Evolutionary conservation across 2,113 vertebrate species (phyloP).

Genomic region (Condylura cristata): DNA sequence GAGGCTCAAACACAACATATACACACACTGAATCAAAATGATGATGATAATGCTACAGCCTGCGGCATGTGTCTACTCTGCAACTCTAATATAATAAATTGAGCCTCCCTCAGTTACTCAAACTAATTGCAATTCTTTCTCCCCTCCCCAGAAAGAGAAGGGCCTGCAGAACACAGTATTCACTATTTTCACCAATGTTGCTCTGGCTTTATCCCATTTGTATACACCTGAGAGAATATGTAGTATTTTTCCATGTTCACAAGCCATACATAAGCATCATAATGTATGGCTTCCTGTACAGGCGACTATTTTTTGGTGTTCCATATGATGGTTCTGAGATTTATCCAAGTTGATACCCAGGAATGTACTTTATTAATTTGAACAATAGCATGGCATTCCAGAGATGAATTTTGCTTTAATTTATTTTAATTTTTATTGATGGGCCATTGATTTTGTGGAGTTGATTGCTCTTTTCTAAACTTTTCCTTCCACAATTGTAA

Average conservation of each 20-base stretch:
- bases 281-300: too few species aligned
- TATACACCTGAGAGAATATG: not conserved
- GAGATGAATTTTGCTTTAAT: not conserved
- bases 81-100: not conserved
- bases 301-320: not conserved
- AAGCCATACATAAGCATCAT: not conserved
- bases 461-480: not conserved
- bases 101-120: not conserved
- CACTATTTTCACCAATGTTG: too few species aligned
- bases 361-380: not conserved
- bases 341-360: not conserved
- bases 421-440: not conserved
- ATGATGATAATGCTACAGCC: not conserved
- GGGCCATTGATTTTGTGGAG: not conserved
- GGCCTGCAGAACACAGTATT: too few species aligned
- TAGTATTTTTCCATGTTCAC: not conserved
- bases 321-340: not conserved
- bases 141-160: not conserved
- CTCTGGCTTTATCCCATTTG: not conserved
- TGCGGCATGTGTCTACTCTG: not conserved
- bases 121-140: not conserved
- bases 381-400: not conserved
- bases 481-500: not conserved
- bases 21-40: not conserved
- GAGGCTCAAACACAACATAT: not conserved